Evolutionary conservation across 2,888 invertebrate genomes (phyloP), one percentile per base, ranked within the genome.

Genomic region (Chrysodeixis includens): DNA sequence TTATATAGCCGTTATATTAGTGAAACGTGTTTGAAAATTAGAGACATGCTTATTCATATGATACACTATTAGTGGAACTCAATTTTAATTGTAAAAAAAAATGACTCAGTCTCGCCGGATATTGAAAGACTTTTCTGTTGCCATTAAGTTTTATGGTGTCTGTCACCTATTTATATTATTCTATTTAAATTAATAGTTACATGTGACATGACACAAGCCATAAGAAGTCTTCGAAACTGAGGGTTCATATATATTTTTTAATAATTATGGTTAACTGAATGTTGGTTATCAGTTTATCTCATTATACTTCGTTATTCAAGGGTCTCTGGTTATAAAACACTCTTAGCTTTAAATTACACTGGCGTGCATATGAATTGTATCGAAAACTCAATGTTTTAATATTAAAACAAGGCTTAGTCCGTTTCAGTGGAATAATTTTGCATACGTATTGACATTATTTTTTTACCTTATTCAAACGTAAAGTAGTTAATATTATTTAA

Each of bases 401-500:
- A 71, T 62, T 75, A 69, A 59, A 75, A 65, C 52, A 74, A 78
- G 61, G 61, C 61, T 62, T 75, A 62, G 55, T 74, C 12, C 62
- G 63, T 74, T 69, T 56, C 40, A 74, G 54, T 30, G 40, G 52
- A 58, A 54, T 49, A 66, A 51, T 53, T 66, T 74, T 68, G 61
- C 68, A 72, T 67, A 51, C 52, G 67, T 71, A 61, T 69, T 59
- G 18, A 62, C 7, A n/a, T 64, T 62, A 55, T 60, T 67, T 66
- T 65, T 52, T 56, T 71, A 63, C 62, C 20, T 30, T 46, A 59
- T 49, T 61, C 44, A n/a, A n/a, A n/a, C n/a, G 51, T 60, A 60
- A 18, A 55, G 44, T 58, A 76, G 51, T 71, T 76, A 69, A 66
- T 66, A 58, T 62, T 66, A 71, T 76, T 85, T 84, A 79, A 79